These are phyloP conservation scores for Morinoia aosen DNA, from an alignment of 2,888 invertebrate species.

Conservation along the genomic window DNA sequence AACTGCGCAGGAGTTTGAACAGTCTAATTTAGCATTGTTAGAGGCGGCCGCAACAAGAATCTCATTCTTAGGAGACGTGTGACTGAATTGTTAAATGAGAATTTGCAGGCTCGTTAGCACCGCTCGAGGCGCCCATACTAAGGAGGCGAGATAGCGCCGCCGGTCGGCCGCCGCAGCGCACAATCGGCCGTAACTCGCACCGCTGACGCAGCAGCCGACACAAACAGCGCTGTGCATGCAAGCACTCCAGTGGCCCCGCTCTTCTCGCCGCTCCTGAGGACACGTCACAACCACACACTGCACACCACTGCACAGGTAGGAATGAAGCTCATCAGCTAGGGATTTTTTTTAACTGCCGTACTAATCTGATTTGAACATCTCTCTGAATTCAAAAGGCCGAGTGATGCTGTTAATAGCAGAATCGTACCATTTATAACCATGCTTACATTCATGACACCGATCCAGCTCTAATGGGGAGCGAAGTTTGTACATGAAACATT, in stretches of 20 bases:
- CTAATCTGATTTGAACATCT: no score
- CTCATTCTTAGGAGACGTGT: constrained; percentile 7
- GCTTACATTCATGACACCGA: neutral
- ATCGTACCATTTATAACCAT: neutral
- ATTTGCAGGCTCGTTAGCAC: constrained; percentile 22
- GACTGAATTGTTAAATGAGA: constrained; percentile 34
- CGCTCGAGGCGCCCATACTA: constrained; percentile 17
- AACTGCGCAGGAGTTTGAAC: neutral
- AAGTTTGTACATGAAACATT: neutral
- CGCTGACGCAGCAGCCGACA: neutral
- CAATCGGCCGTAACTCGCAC: neutral
- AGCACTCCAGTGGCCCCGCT: neutral
- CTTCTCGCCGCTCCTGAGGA: neutral
- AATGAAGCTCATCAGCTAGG: no score
- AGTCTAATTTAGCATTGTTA: neutral
- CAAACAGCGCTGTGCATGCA: neutral
- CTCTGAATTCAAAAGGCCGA: no score
- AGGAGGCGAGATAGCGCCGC: neutral
- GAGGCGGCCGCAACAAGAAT: neutral
- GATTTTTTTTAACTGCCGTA: no score
- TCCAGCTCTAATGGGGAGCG: neutral
- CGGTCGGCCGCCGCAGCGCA: neutral
- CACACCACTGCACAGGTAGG: no score
- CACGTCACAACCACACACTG: no score
- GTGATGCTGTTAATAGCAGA: no score